Percentiles rank a stretch among this genome's conserved stretches.
These are phyloP conservation scores for Catotricha subobsoleta DNA, from an alignment of 2,888 invertebrate species.

Conservation along the genomic window DNA sequence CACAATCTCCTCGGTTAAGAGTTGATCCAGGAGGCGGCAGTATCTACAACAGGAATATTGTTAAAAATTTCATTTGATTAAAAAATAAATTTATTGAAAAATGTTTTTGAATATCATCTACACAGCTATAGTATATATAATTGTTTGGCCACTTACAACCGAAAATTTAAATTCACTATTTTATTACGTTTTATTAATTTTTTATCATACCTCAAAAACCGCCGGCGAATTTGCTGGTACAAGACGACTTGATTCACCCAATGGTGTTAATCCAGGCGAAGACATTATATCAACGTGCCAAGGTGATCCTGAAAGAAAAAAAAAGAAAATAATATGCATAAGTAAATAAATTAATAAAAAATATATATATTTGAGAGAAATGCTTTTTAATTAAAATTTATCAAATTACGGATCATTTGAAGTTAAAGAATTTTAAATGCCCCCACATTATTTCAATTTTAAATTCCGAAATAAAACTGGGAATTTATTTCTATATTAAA, in stretches of 20 bases:
- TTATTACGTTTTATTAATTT: slow-evolving; percentile 29
- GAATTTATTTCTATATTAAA: too few species aligned
- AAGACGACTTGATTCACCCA: slow-evolving; percentile 74
- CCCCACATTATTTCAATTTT: too few species aligned
- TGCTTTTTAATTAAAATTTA: slow-evolving; percentile 2
- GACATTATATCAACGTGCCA: slow-evolving; percentile 87
- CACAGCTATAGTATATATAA: too few species aligned
- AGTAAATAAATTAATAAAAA: neutral
- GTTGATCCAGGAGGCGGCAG: slow-evolving; percentile 34
- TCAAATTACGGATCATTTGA: too few species aligned
- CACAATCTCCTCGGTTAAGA: slow-evolving; percentile 36
- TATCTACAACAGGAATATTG: slow-evolving; percentile 17
- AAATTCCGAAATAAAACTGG: too few species aligned
- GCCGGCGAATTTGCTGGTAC: slow-evolving; percentile 81
- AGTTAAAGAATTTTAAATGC: too few species aligned
- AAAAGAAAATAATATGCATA: neutral
- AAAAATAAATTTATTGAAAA: neutral
- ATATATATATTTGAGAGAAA: neutral
- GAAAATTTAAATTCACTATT: too few species aligned
- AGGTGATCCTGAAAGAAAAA: slow-evolving; percentile 54
- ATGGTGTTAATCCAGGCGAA: slow-evolving; percentile 53
- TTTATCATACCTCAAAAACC: slow-evolving; percentile 56
- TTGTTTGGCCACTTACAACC: too few species aligned
- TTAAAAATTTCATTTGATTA: neutral
- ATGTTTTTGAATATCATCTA: too few species aligned